A percentile compares a stretch with the other conserved stretches of the same genome.
phyloP scores from a whole-genome alignment of 2,113 vertebrate genomes.

The Oceanodroma tethys region DNA sequence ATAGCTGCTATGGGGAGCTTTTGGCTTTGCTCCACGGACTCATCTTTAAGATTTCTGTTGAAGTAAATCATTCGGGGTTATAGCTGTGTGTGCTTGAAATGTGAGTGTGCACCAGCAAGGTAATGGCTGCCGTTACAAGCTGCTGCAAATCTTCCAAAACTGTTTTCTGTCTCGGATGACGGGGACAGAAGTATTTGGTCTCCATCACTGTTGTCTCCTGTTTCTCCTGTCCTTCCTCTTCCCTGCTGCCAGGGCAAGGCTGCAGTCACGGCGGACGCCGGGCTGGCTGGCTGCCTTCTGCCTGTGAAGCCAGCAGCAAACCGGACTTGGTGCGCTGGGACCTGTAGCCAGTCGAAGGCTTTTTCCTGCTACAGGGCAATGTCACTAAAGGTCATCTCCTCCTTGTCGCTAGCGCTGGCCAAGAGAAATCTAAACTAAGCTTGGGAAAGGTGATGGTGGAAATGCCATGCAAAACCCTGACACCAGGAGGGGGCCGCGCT shows the following conservation, averaged over 20 bases:
- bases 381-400: neutral
- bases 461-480: neutral
- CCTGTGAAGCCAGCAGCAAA: neutral
- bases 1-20: neutral
- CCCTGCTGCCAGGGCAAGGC: neutral
- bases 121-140: neutral
- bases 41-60: neutral
- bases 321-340: neutral
- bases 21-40: neutral
- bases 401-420: neutral
- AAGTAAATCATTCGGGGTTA: neutral
- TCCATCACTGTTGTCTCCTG: neutral
- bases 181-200: neutral
- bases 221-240: neutral
- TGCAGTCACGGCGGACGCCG: neutral
- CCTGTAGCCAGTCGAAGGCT: neutral
- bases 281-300: slow-evolving; percentile 7
- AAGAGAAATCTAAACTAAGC: neutral
- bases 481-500: neutral
- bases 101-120: neutral
- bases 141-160: neutral
- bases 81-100: neutral
- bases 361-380: neutral
- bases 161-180: neutral
- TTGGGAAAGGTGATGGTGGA: neutral